Base-by-base conservation (phyloP, 1,140 invertebrate genomes). In the Drosophila biarmipes region DNA sequence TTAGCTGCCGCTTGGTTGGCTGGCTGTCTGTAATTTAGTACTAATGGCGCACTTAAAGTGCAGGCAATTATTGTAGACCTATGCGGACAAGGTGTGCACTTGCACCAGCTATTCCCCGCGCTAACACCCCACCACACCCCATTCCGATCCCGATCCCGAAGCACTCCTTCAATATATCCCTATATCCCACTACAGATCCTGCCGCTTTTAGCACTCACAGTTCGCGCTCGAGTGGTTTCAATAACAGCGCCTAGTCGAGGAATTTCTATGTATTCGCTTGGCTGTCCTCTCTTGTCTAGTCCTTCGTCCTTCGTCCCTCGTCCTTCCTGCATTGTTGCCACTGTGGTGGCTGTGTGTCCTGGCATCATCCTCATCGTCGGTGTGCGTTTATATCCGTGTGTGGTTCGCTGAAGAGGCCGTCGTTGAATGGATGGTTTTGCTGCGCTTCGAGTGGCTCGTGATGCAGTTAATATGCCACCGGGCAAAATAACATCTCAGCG, bases 61-160 rank as follows among this genome's bases (percentile, higher is more conserved):
- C 82, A 64, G 82, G 82, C 82, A 86, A 86, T 86, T 86, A 86
- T 87, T 87, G 80, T 82, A 78, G 82, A 82, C 74, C 82, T 86
- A 78, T 78, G 66, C 82, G 38, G 59, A 51, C 45, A 75, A 49
- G 42, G 54, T 38, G 54, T 67, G 63, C 62, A 56, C 48, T 72
- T 42, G 35, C 59, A 40, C 68, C 14, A 24, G 37, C 34, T 11
- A 29, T 48, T 29, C 11, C 27, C 27, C 15, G 19, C 34, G 7
- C 11, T 31, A n/a, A n/a, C 21, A 11, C 51, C 1, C 34, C 27
- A 10, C 35, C 4, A n/a, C 8, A 8, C 7, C 35, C 35, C 4
- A n/a, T 8, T 15, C 7, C 35, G 40, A n/a, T 35, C 15, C 43
- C n/a, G n/a, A 51, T 52, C 37, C 42, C n/a, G n/a, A 51, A 43